phyloP scores from a whole-genome alignment of 2,113 vertebrate genomes.

The Phylloscopus trochilus region DNA sequence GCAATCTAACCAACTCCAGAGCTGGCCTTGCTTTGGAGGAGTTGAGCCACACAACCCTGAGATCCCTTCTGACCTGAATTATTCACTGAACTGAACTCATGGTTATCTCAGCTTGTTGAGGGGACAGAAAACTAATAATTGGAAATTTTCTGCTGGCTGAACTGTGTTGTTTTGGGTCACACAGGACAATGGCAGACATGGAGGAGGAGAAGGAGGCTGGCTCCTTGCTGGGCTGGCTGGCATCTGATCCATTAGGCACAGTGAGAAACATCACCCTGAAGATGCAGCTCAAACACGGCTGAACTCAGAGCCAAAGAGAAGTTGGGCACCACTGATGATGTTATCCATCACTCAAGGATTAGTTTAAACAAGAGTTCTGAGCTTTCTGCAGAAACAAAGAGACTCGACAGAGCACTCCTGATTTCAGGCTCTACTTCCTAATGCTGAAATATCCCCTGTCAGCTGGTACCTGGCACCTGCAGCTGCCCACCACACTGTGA shows the following conservation, averaged over 20 bases:
- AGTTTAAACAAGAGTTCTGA: not conserved
- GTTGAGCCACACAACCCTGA: not conserved
- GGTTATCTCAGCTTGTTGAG: not conserved
- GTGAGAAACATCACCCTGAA: not conserved
- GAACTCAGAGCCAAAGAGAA: not conserved
- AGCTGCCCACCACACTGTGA: not conserved
- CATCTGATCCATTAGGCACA: fast-evolving
- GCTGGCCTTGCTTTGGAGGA: not conserved
- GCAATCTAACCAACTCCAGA: not conserved
- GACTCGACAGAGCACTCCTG: not conserved
- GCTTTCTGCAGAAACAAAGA: not conserved
- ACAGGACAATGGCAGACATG: not conserved
- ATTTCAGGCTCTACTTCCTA: not conserved
- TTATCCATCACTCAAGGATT: not conserved
- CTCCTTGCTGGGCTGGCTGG: not conserved
- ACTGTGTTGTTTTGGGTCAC: not conserved
- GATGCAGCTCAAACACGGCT: not conserved
- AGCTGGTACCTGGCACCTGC: not conserved
- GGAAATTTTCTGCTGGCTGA: not conserved
- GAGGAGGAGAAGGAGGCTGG: not conserved
- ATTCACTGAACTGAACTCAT: not conserved
- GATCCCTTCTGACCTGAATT: not conserved
- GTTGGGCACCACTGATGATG: not conserved
- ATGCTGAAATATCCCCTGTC: not conserved
- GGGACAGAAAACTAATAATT: not conserved